These are phyloP conservation scores for Chondrilla cf. caribensis DNA, from an alignment of 37 sponge, comb jelly and placozoan species.

Conservation along the genomic window DNA sequence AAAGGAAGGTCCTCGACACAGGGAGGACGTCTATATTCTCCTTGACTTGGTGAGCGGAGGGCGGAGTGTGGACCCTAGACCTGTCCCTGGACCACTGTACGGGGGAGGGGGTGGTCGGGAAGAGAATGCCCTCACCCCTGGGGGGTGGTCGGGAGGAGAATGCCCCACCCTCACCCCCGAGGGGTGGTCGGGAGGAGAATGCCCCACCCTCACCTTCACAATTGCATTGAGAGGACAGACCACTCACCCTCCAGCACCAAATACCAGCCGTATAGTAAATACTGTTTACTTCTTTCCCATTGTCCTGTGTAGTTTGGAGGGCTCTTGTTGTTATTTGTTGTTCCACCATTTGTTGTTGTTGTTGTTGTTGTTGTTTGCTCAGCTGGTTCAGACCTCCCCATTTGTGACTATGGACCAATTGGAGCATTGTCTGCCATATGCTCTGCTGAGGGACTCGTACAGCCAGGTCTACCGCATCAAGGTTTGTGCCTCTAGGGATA, in stretches of 20 bases:
- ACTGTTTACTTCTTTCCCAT: no score
- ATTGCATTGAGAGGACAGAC: no score
- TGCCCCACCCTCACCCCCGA: no score
- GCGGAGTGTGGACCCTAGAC: neutral
- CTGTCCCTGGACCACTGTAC: neutral
- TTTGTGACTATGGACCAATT: constrained; percentile 84
- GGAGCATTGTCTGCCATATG: constrained; percentile 89
- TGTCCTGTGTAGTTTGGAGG: no score
- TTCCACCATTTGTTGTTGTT: neutral
- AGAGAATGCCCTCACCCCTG: no score
- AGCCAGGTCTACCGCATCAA: constrained; percentile 62
- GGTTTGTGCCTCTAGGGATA: no score
- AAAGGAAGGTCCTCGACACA: constrained; percentile 73
- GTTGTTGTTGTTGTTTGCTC: neutral
- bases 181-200: no score
- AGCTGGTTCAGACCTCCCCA: constrained; percentile 62
- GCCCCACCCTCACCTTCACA: no score
- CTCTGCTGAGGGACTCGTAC: constrained; percentile 85
- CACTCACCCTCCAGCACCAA: no score
- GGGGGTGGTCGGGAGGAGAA: no score
- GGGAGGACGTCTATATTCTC: constrained; percentile 76
- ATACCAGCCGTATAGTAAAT: no score
- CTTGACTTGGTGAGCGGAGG: constrained; percentile 60
- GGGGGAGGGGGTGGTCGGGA: no score
- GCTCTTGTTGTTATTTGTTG: neutral